phyloP scores from a whole-genome alignment of 1,140 invertebrate species.

The Gryllus bimaculatus region DNA sequence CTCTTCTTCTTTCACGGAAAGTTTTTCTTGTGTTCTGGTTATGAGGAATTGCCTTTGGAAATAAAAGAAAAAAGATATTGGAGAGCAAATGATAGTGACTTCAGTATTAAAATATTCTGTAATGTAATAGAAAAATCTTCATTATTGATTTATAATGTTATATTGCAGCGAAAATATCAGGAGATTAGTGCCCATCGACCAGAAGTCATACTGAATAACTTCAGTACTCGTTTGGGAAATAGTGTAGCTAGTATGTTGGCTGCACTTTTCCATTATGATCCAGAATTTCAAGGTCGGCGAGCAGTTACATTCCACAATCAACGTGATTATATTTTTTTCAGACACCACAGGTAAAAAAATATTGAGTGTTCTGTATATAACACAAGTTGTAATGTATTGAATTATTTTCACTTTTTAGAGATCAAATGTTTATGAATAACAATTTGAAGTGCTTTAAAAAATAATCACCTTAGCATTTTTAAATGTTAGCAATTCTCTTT shows the following conservation, averaged over 20 bases:
- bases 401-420: background rate
- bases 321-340: slow-evolving; percentile 96
- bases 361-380: slow-evolving; percentile 31
- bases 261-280: slow-evolving; percentile 93
- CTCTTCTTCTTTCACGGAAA: no score
- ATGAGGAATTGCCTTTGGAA: no score
- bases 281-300: slow-evolving; percentile 84
- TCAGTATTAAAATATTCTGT: no score
- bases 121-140: no score
- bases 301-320: slow-evolving; percentile 98
- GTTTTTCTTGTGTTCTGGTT: no score
- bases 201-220: slow-evolving; percentile 95
- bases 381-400: slow-evolving; percentile 14
- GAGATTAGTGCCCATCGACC: slow-evolving; percentile 78
- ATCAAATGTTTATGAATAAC: no score
- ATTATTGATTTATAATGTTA: slow-evolving; percentile 10
- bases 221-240: slow-evolving; percentile 85
- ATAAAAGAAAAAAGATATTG: no score
- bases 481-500: no score
- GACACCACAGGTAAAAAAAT: slow-evolving; percentile 74
- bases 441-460: no score
- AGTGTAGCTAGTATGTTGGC: slow-evolving; percentile 87
- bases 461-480: no score
- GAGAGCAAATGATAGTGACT: no score
- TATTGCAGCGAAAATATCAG: slow-evolving; percentile 53